Evolutionary conservation across 1,140 invertebrate genomes (phyloP), one percentile per base, ranked within the genome.

Genomic region (Drosophila azteca): DNA sequence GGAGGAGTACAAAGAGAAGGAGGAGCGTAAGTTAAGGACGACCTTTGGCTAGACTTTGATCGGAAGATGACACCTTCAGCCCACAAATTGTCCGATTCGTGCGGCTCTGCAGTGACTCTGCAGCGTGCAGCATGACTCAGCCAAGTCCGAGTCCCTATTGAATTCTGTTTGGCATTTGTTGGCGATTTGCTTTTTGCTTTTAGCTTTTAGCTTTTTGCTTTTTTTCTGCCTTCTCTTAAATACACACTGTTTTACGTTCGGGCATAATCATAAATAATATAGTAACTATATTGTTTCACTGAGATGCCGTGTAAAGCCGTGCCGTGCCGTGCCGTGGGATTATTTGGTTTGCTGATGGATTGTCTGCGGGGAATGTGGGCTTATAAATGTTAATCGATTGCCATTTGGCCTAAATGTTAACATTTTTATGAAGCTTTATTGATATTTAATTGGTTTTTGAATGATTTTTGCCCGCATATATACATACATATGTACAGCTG

Each of bases 31-130:
- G 44, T 11, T 57, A 75, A 65, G 62, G 57, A 72, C 67, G 78
- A 80, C 78, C 78, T 80, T 80, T 81, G 67, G 44, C 49, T 53
- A 75, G 72, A 59, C 54, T 66, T 26, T 61, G 46, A 67, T 63
- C 55, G 46, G 61, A 77, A 79, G 77, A 85, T 82, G 79, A 82
- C 79, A 81, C 79, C 79, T 78, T 65, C 66, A 22, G 5, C 4
- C 24, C 41, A 20, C 45, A 20, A 63, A 24, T 74, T 65, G 57
- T 59, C 53, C 48, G 53, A 24, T 81, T 67, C 67, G 60, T 79
- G 77, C 65, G 70, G 43, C 35, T 45, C 48, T 72, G 80, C 57
- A 60, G 31, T 62, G 70, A 43, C 35, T 52, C 52, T 72, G 80
- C 52, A 53, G 31, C 67, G 62, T 72, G 80, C 52, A 53, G 31